phyloP scores from a whole-genome alignment of 2,888 invertebrate genomes.

The Ichneumon xanthorius region DNA sequence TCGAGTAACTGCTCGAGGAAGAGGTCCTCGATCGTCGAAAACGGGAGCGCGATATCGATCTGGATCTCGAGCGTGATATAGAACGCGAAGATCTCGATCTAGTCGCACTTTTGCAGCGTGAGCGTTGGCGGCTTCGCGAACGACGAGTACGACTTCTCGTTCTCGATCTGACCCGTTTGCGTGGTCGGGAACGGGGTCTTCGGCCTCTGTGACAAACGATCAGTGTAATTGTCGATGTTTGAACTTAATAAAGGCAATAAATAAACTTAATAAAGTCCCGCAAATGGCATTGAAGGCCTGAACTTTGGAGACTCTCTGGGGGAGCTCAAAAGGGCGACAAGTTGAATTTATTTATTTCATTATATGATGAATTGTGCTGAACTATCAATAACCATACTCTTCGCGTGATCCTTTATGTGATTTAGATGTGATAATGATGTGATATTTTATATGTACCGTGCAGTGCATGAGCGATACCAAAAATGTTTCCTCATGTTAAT shows the following conservation, averaged over 20 bases:
- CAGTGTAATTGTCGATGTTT: background rate
- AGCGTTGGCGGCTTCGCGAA: constrained; percentile 76
- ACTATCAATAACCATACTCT: too few species aligned
- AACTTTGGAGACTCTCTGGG: too few species aligned
- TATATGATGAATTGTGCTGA: too few species aligned
- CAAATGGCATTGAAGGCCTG: too few species aligned
- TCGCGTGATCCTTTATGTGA: too few species aligned
- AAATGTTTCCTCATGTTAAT: too few species aligned
- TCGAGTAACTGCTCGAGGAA: constrained; percentile 80
- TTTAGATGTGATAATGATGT: too few species aligned
- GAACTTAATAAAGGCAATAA: background rate
- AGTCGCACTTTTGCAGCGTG: constrained; percentile 78
- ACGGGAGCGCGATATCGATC: constrained; percentile 74
- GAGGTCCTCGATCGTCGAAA: constrained; percentile 76
- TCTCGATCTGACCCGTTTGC: constrained; percentile 81
- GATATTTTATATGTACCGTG: too few species aligned
- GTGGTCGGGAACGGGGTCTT: constrained; percentile 79
- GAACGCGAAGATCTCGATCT: constrained; percentile 78
- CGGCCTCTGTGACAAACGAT: constrained; percentile 61
- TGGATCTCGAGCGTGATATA: constrained; percentile 70
- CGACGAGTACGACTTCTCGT: constrained; percentile 80
- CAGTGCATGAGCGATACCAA: too few species aligned
- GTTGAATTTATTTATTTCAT: too few species aligned
- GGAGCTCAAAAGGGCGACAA: too few species aligned
- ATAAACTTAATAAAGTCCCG: too few species aligned